Evolutionary conservation across 2,888 invertebrate genomes (phyloP).

Genomic region (Corythucha ciliata): DNA sequence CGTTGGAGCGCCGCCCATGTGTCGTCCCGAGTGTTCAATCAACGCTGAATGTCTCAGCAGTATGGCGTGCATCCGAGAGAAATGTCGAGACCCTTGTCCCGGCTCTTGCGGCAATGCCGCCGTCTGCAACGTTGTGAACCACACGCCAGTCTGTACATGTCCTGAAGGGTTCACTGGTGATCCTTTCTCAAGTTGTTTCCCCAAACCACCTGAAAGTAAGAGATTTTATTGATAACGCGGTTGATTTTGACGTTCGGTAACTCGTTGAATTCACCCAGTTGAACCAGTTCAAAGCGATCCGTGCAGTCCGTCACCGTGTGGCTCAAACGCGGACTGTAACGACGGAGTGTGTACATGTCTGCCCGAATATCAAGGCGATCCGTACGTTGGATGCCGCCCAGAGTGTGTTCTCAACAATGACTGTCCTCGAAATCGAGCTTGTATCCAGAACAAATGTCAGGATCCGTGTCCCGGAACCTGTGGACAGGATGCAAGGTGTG

Average conservation of each 20-base stretch:
- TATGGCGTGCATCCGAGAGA: conserved; percentile 44
- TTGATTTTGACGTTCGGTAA: not conserved
- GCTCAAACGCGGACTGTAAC: conserved; percentile 62
- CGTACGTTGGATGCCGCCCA: conserved; percentile 63
- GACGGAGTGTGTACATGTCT: conserved; percentile 63
- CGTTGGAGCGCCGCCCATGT: conserved; percentile 44
- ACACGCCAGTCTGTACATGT: conserved; percentile 47
- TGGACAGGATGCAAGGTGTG: conserved; percentile 61
- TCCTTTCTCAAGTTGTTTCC: conserved; percentile 60
- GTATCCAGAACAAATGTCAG: conserved; percentile 45
- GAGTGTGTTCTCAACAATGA: conserved; percentile 59
- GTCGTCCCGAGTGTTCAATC: conserved; percentile 44
- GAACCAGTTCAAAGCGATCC: conserved; percentile 36
- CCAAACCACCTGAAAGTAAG: conserved; percentile 26
- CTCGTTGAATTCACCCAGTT: conserved; percentile 1
- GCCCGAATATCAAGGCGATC: conserved; percentile 65
- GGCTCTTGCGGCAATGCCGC: conserved; percentile 46
- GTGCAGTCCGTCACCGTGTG: conserved; percentile 51
- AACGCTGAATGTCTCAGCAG: conserved; percentile 45
- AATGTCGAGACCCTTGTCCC: conserved; percentile 45
- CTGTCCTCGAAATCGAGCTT: conserved; percentile 46
- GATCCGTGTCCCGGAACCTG: conserved; percentile 63
- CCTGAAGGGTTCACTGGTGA: conserved; percentile 57
- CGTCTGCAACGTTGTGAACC: conserved; percentile 43
- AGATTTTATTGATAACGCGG: not conserved